A percentile compares a stretch with the other conserved stretches of the same genome.
These are phyloP conservation scores for Bombycilla garrulus DNA, from an alignment of 2,113 vertebrate species.

Conservation along the genomic window DNA sequence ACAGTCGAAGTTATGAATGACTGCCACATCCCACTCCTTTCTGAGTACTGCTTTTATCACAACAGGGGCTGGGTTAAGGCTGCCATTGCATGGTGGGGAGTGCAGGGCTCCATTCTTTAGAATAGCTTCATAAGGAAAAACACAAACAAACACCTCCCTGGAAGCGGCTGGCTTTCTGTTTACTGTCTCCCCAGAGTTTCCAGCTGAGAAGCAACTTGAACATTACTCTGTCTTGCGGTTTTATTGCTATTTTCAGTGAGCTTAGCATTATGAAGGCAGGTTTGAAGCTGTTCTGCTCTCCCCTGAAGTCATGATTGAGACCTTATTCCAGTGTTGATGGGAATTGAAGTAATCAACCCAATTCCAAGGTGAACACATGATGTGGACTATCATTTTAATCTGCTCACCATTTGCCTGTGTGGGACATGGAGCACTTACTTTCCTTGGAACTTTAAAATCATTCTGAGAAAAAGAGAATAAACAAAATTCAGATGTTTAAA, in stretches of 20 bases:
- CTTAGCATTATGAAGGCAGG: constrained; percentile 5
- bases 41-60: background rate
- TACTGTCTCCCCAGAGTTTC: constrained; percentile 15
- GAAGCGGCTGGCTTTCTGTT: background rate
- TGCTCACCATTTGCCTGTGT: background rate
- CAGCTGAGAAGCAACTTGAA: constrained; percentile 27
- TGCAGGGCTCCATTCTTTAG: background rate
- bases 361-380: background rate
- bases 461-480: background rate
- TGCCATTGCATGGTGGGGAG: background rate
- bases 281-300: constrained; percentile 20
- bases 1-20: background rate
- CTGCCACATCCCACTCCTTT: background rate
- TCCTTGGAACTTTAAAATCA: background rate
- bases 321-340: background rate
- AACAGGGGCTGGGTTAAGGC: background rate
- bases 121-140: background rate
- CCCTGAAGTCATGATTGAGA: background rate
- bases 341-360: background rate
- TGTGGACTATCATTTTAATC: background rate
- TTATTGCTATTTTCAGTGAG: constrained; percentile 20
- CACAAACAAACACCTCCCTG: constrained; percentile 8
- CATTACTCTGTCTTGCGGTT: constrained; percentile 6
- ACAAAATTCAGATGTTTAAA: background rate
- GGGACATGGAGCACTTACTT: background rate